A percentile compares a stretch with the other conserved stretches of the same genome.
phyloP scores from a whole-genome alignment of 2,113 vertebrate species.

The Gulo gulo region DNA sequence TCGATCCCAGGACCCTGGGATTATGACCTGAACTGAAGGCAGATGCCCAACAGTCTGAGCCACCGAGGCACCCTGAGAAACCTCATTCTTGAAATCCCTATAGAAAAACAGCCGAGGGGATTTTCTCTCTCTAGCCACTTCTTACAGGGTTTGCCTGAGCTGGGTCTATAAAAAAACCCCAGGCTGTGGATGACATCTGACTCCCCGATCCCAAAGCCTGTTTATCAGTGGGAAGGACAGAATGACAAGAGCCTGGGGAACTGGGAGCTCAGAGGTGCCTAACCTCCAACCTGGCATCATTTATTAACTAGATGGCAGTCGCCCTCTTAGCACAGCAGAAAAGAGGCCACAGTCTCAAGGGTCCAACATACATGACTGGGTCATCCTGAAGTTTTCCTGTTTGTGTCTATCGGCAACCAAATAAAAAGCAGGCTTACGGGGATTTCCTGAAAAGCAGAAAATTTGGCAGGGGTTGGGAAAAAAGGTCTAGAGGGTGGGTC shows the following conservation, averaged over 20 bases:
- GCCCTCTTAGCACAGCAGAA: constrained; percentile 42
- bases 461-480: background rate
- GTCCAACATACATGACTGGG: background rate
- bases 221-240: constrained; percentile 60
- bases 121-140: background rate
- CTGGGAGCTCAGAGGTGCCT: constrained; percentile 47
- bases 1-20: background rate
- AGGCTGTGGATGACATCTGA: constrained; percentile 47
- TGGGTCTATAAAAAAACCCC: background rate
- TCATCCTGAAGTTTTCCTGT: constrained; percentile 43
- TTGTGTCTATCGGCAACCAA: constrained; percentile 44
- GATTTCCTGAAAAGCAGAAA: constrained; percentile 61
- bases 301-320: constrained; percentile 63
- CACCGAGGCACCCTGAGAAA: background rate
- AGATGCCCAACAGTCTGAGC: background rate
- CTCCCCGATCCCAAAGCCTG: constrained; percentile 34
- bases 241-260: constrained; percentile 52
- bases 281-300: constrained; percentile 53
- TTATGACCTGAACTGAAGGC: background rate
- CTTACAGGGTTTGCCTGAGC: background rate
- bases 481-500: background rate
- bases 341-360: constrained; percentile 30
- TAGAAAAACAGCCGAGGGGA: background rate
- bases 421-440: constrained; percentile 18
- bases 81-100: background rate